Evolutionary conservation across 35 echinoderm and acorn worm species (phyloP).

Genomic region (Ophiothrix spiculata): DNA sequence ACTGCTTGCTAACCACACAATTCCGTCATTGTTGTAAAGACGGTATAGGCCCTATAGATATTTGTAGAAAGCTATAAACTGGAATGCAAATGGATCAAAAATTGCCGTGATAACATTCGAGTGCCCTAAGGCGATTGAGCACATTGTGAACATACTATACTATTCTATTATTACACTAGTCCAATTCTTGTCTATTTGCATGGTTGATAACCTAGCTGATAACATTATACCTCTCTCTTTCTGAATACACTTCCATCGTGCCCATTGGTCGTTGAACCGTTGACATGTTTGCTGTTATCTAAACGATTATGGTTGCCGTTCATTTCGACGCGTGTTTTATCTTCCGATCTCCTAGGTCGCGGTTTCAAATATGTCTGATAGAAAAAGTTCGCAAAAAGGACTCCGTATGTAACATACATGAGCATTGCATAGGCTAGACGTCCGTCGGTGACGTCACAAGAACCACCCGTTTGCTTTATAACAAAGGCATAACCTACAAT

Average conservation of each 20-base stretch:
- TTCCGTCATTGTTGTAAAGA: too few relatives aligned
- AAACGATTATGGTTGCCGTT: neutral
- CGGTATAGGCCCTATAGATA: too few relatives aligned
- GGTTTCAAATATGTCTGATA: conserved; percentile 56
- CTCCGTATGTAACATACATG: conserved; percentile 85
- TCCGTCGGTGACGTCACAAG: conserved; percentile 22
- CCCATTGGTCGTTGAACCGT: too few relatives aligned
- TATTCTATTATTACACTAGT: too few relatives aligned
- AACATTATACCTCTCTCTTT: neutral
- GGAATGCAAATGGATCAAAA: too few relatives aligned
- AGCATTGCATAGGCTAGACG: conserved; percentile 41
- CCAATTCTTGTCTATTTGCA: too few relatives aligned
- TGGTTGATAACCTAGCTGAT: too few relatives aligned
- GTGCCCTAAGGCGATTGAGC: too few relatives aligned
- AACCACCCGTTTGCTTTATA: conserved; percentile 16
- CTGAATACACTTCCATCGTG: neutral
- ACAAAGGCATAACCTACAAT: conserved; percentile 37
- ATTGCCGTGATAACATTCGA: too few relatives aligned
- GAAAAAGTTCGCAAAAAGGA: conserved; percentile 90
- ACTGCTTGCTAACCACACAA: too few relatives aligned
- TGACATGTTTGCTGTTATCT: neutral
- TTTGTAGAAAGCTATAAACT: too few relatives aligned
- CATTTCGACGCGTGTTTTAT: neutral
- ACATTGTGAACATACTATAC: too few relatives aligned
- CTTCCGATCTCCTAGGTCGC: conserved; percentile 20